Percentiles rank a stretch among this genome's conserved stretches.
Conservation (phyloP, 2,113 vertebrate genomes). For the Corythoichthys intestinalis region DNA sequence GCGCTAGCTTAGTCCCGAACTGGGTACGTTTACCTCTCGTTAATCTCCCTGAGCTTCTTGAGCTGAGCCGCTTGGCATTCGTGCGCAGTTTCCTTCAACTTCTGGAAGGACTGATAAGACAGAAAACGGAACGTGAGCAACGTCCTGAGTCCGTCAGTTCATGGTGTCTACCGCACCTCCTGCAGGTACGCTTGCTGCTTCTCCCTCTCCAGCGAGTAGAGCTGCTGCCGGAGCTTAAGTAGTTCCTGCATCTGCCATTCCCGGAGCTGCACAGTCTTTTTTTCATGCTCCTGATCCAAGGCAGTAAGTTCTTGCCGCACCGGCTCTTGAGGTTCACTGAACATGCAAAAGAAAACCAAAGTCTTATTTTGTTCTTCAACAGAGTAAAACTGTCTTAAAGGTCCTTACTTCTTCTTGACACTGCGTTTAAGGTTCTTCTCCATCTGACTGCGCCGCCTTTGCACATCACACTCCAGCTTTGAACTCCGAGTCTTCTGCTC, state of each 20-base stretch:
- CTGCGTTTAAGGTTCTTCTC: conserved; percentile 68
- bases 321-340: conserved; percentile 57
- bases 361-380: too few relatives aligned
- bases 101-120: conserved; percentile 71
- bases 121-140: neutral
- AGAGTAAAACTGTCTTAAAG: neutral
- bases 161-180: conserved; percentile 63
- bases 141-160: too few relatives aligned
- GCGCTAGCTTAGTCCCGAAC: neutral
- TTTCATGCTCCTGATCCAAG: conserved; percentile 64
- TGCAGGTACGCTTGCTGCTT: conserved; percentile 67
- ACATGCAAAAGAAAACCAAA: neutral
- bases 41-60: conserved; percentile 79
- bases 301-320: conserved; percentile 51
- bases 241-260: conserved; percentile 77
- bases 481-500: conserved; percentile 68
- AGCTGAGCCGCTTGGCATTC: conserved; percentile 74
- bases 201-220: conserved; percentile 68
- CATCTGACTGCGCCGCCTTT: conserved; percentile 68
- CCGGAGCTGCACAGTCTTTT: conserved; percentile 65
- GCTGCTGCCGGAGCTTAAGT: conserved; percentile 71
- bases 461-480: conserved; percentile 64
- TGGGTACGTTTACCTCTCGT: conserved; percentile 74
- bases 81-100: conserved; percentile 71
- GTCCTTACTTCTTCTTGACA: conserved; percentile 68